These are phyloP conservation scores for Ceratotherium simum DNA, from an alignment of 2,113 vertebrate genomes.

Conservation along the genomic window DNA sequence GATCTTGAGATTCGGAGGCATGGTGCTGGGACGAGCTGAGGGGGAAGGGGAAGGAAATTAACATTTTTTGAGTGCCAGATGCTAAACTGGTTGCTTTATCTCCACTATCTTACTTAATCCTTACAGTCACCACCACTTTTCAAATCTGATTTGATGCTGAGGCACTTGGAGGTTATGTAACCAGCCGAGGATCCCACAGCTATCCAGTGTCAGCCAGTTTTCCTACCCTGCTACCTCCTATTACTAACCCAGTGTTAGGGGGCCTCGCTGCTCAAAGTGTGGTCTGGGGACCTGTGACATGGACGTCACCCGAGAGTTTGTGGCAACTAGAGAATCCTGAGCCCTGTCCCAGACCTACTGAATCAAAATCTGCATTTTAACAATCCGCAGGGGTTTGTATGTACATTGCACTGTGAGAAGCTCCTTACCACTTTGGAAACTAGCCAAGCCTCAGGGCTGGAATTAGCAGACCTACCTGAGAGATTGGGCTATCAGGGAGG, in stretches of 20 bases:
- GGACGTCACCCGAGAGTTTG: neutral
- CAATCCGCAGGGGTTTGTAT: neutral
- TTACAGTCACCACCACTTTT: neutral
- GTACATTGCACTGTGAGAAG: neutral
- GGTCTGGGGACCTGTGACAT: neutral
- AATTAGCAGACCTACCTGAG: neutral
- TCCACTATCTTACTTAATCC: neutral
- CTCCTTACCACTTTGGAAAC: neutral
- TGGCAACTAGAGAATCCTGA: neutral
- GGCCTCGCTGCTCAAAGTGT: neutral
- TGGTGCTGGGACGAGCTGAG: neutral
- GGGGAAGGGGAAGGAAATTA: neutral
- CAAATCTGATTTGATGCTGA: neutral
- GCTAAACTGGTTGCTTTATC: neutral
- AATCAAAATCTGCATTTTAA: neutral
- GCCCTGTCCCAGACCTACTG: neutral
- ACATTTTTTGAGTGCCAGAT: neutral
- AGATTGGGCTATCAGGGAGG: neutral
- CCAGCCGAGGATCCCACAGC: neutral
- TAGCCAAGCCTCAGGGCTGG: neutral
- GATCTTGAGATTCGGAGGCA: neutral
- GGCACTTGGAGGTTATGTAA: neutral
- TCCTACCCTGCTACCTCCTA: neutral
- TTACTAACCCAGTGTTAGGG: neutral
- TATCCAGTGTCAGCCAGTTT: neutral